A percentile compares a stretch with the other conserved stretches of the same genome.
Evolutionary conservation across 2,113 vertebrate genomes (phyloP).

Genomic region (Acrocephalus arundinaceus): DNA sequence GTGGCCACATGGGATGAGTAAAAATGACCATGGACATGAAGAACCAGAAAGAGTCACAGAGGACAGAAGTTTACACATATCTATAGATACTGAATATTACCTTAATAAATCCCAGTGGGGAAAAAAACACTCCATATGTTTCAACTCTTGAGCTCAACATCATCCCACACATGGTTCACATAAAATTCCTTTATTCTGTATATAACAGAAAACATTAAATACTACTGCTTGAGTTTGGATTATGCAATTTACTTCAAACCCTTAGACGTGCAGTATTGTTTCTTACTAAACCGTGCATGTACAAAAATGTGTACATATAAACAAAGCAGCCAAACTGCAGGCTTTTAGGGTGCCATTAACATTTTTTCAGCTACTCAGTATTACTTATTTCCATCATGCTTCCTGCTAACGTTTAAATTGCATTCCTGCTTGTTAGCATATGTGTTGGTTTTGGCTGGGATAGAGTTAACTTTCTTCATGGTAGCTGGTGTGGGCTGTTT

Average conservation of each 20-base stretch:
- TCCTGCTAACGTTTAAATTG: not conserved
- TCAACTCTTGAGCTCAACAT: not conserved
- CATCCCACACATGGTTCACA: slow-evolving; percentile 11
- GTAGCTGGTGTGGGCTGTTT: not conserved
- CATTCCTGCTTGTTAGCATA: not conserved
- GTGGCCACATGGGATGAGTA: not conserved
- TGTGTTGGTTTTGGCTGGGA: not conserved
- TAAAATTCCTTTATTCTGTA: not conserved
- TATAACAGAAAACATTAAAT: not conserved
- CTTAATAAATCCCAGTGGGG: not conserved
- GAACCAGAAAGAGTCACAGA: not conserved
- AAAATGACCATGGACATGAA: not conserved
- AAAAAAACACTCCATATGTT: not conserved
- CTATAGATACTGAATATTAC: not conserved
- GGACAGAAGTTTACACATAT: not conserved
- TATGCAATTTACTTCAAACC: not conserved
- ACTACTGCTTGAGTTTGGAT: not conserved
- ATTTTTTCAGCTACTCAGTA: not conserved
- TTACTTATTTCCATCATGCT: not conserved
- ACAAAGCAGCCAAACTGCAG: not conserved
- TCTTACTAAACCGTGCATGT: not conserved
- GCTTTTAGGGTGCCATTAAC: not conserved
- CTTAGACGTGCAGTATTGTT: not conserved
- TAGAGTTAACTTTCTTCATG: not conserved
- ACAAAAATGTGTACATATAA: not conserved